These are phyloP conservation scores for Pogonophryne albipinna DNA, from an alignment of 2,797 vertebrate species.

Conservation along the genomic window DNA sequence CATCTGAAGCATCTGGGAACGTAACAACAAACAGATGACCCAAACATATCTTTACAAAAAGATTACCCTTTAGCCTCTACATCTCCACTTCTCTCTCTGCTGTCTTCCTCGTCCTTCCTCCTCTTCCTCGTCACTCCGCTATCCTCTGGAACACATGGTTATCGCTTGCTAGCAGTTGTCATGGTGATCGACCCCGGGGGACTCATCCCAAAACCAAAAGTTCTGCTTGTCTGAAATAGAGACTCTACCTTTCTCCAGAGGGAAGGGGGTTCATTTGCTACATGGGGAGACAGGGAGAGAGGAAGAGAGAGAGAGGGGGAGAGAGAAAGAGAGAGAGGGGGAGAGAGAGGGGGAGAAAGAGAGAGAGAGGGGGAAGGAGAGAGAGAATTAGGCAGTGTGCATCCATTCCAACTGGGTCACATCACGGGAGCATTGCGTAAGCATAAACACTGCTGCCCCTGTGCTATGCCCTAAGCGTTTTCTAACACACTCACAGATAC, in stretches of 20 bases:
- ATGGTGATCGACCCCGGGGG: slow-evolving; percentile 82
- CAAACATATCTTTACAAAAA: slow-evolving; percentile 13
- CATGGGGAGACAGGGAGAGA: slow-evolving; percentile 11
- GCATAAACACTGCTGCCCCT: slow-evolving; percentile 82
- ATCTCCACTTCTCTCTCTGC: slow-evolving; percentile 21
- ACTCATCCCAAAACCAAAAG: slow-evolving; percentile 85
- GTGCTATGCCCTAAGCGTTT: slow-evolving; percentile 70
- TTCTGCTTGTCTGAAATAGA: slow-evolving; percentile 80
- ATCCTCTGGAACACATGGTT: slow-evolving; percentile 76
- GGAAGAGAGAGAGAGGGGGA: not conserved
- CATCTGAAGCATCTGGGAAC: not conserved
- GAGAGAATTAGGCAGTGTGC: slow-evolving; percentile 63
- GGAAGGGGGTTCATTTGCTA: slow-evolving; percentile 59
- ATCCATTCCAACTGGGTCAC: slow-evolving; percentile 85
- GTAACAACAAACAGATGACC: slow-evolving; percentile 11
- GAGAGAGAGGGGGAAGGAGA: slow-evolving; percentile 33
- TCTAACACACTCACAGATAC: slow-evolving; percentile 29
- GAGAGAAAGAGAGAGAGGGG: not conserved
- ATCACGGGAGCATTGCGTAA: slow-evolving; percentile 83
- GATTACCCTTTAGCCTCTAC: slow-evolving; percentile 50
- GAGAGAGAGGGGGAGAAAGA: not conserved
- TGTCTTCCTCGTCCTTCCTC: slow-evolving; percentile 26
- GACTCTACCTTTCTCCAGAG: slow-evolving; percentile 56
- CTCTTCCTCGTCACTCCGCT: slow-evolving; percentile 41
- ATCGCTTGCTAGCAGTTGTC: slow-evolving; percentile 82